Evolutionary conservation across 1,140 invertebrate genomes (phyloP).

Genomic region (Lamellibrachia luymesi): DNA sequence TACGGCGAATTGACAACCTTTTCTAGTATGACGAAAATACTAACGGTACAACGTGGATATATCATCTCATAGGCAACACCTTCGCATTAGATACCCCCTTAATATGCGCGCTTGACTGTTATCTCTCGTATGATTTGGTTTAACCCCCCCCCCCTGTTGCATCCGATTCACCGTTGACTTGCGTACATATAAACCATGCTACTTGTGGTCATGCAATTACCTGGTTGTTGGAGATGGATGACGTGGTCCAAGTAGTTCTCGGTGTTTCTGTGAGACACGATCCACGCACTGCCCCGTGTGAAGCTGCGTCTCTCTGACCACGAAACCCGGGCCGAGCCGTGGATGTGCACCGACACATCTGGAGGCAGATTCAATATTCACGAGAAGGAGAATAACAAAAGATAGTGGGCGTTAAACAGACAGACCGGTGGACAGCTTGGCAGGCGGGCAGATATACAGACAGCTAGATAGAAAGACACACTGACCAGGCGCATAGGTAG

Average conservation of each 20-base stretch:
- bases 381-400: neutral
- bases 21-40: too few species aligned
- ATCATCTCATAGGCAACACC: neutral
- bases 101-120: neutral
- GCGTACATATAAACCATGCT: too few species aligned
- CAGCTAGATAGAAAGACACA: too few species aligned
- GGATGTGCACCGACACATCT: conserved; percentile 10
- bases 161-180: neutral
- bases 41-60: too few species aligned
- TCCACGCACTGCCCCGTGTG: conserved; percentile 7
- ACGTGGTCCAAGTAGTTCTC: conserved; percentile 9
- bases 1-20: too few species aligned
- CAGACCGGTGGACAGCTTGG: too few species aligned
- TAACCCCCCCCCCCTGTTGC: neutral
- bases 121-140: neutral
- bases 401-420: too few species aligned
- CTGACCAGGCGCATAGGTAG: too few species aligned
- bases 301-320: conserved; percentile 11
- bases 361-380: neutral
- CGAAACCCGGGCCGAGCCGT: conserved; percentile 4
- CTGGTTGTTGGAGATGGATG: conserved; percentile 5
- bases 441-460: too few species aligned
- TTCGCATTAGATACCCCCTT: neutral
- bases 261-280: conserved; percentile 9
- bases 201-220: neutral